Evolutionary conservation across 2,113 vertebrate genomes (phyloP).

Genomic region (Athene noctua): DNA sequence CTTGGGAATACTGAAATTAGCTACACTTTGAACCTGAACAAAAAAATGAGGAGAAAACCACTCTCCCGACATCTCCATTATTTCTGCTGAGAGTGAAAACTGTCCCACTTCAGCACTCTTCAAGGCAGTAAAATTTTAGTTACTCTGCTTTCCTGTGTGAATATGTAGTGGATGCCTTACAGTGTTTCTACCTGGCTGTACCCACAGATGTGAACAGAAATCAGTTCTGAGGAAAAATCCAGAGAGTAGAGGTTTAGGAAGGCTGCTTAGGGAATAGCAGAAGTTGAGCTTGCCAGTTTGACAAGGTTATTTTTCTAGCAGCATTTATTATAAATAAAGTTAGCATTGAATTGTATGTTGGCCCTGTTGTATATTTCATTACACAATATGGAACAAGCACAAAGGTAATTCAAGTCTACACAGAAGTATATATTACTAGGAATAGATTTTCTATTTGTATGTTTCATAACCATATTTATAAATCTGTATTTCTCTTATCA

Average conservation of each 20-base stretch:
- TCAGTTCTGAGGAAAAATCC: background rate
- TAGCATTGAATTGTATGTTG: background rate
- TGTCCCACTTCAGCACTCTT: background rate
- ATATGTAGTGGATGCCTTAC: background rate
- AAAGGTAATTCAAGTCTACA: background rate
- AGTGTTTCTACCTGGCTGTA: background rate
- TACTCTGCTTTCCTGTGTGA: background rate
- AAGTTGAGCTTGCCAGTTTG: background rate
- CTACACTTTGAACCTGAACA: background rate
- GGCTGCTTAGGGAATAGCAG: background rate
- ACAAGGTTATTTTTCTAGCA: background rate
- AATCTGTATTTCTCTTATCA: background rate
- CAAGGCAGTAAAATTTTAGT: background rate
- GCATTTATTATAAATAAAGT: conserved; percentile 1
- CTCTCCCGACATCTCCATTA: background rate
- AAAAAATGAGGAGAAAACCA: background rate
- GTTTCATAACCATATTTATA: background rate
- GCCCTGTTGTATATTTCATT: background rate
- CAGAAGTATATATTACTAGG: background rate
- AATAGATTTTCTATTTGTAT: background rate
- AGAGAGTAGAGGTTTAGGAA: background rate
- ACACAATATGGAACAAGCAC: background rate
- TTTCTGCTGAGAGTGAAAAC: background rate
- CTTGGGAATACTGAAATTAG: background rate
- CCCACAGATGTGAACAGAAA: background rate